Evolutionary conservation across 2,797 vertebrate species (phyloP), one percentile per base, ranked within the genome.

Genomic region (Pelochelys cantorii): DNA sequence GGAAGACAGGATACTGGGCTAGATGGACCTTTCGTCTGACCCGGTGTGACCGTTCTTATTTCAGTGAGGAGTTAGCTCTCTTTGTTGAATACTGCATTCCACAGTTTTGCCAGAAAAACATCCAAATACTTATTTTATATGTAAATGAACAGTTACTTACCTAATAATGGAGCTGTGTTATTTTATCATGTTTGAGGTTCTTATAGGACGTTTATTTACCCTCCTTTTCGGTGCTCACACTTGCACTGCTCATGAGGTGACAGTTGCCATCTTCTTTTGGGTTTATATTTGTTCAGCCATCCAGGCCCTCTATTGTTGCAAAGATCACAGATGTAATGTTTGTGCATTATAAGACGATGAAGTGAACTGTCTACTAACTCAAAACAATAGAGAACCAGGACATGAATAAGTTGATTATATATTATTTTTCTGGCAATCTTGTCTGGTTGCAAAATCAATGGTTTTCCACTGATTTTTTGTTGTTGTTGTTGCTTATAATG

Each of bases 401-500:
- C 77, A 90, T 85, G 86, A 94, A 92, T 95, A 94, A 93, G 91
- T 86, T 95, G 80, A 5, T 84, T 81, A 92, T 59, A 22, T 74
- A 92, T 92, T 94, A 83, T 81, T 0, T 87, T 12, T 87, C 83
- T 7, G 81, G 52, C 90, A 89, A 4, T 94, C 83, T 93, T 65
- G 89, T 94, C 79, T 96, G 84, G 65, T 48, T 95, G 91, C 92
- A 88, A 93, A 96, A 91, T 92, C 89, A 95, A 37, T 91, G 88
- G 71, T 54, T 75, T 93, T 53, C 27, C 86, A 88, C 92, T 95
- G 78, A 89, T 95, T 90, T 81, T 18, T 27, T 62, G 56, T 15
- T 57, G 25, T 57, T n/a, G 52, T 4, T 25, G 62, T 90, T 90
- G 87, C 77, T 88, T 95, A 60, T 85, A 95, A 4, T 86, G 80